These are phyloP conservation scores for Notarius lentiginosus DNA, from an alignment of 2,113 vertebrate species.

Conservation along the genomic window DNA sequence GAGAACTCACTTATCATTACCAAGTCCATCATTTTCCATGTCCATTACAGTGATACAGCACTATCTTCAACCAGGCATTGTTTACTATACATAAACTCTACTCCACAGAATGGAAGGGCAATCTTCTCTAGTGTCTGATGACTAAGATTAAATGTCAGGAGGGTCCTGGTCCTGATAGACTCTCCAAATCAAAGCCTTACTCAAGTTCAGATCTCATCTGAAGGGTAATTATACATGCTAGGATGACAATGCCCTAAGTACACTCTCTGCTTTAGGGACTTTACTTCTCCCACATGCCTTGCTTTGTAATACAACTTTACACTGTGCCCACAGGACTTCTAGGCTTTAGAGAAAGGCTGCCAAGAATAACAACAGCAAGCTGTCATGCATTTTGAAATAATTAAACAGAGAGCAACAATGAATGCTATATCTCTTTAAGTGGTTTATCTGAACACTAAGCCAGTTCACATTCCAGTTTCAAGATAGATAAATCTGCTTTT, in stretches of 20 bases:
- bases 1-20: not conserved
- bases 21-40: not conserved
- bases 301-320: conserved; percentile 18
- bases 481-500: not conserved
- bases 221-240: conserved; percentile 3
- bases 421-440: not conserved
- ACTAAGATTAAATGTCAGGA: conserved; percentile 11
- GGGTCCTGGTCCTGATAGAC: too few relatives aligned
- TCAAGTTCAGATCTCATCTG: not conserved
- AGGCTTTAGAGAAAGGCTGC: conserved; percentile 15
- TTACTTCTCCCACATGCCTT: conserved; percentile 26
- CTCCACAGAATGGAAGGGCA: not conserved
- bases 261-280: not conserved
- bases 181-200: not conserved
- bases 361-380: conserved; percentile 33
- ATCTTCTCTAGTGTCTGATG: conserved; percentile 24
- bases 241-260: conserved; percentile 12
- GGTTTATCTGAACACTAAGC: not conserved
- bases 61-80: conserved; percentile 23
- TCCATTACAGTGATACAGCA: not conserved
- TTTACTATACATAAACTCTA: not conserved
- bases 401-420: not conserved
- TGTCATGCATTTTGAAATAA: not conserved
- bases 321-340: not conserved
- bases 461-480: not conserved